Percentiles rank a stretch among this genome's conserved stretches.
Evolutionary conservation across 2,888 invertebrate genomes (phyloP).

Genomic region (Chesias legatella): DNA sequence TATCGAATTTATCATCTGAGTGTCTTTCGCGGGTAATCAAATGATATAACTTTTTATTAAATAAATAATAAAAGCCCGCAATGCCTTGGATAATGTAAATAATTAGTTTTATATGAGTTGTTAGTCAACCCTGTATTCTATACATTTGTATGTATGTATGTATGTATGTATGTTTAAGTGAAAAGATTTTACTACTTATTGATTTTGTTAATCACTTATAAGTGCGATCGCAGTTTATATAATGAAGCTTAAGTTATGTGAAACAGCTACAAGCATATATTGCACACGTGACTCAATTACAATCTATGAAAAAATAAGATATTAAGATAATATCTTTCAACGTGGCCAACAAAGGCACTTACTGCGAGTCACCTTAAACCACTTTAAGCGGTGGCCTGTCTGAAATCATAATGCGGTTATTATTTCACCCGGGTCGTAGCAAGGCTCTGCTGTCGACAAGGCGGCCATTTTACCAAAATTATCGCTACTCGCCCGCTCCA

Average conservation of each 20-base stretch:
- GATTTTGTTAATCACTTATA: too few relatives aligned
- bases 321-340: constrained; percentile 56
- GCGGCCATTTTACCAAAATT: constrained; percentile 73
- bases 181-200: too few relatives aligned
- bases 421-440: constrained; percentile 66
- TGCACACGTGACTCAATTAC: too few relatives aligned
- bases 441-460: constrained; percentile 72
- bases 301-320: constrained; percentile 40
- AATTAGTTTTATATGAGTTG: too few relatives aligned
- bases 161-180: too few relatives aligned
- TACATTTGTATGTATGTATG: too few relatives aligned
- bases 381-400: constrained; percentile 65
- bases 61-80: too few relatives aligned
- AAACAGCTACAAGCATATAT: constrained; percentile 24
- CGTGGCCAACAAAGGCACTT: constrained; percentile 47
- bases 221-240: too few relatives aligned
- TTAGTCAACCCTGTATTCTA: too few relatives aligned
- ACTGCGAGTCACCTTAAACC: constrained; percentile 66
- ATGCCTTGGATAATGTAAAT: too few relatives aligned
- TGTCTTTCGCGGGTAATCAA: constrained; percentile 9
- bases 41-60: constrained; percentile 1
- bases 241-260: too few relatives aligned
- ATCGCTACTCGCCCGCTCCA: constrained; percentile 67
- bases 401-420: constrained; percentile 75
- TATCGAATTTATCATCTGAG: constrained; percentile 22